Evolutionary conservation across 1,140 invertebrate species (phyloP).

Genomic region (Drosophila neocordata): DNA sequence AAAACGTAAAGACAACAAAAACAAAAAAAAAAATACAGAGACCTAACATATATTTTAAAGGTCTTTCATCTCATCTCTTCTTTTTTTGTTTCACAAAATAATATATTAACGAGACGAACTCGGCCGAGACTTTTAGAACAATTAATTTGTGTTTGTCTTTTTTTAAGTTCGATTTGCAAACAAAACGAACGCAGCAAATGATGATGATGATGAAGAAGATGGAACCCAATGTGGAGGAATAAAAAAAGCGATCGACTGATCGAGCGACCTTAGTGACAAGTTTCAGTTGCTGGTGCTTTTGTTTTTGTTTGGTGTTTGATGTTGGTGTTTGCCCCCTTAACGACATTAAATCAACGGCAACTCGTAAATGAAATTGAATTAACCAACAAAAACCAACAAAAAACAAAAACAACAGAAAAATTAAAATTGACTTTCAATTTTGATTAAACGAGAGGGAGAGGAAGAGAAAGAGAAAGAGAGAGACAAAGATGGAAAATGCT

Average conservation of each 20-base stretch:
- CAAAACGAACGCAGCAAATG: constrained; percentile 4
- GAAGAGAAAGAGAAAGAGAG: neutral
- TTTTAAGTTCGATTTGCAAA: constrained; percentile 33
- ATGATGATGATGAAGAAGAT: constrained; percentile 8
- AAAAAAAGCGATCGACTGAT: constrained; percentile 36
- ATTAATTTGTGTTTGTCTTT: constrained; percentile 62
- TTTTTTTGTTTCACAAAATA: constrained; percentile 2
- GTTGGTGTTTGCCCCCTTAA: constrained; percentile 37
- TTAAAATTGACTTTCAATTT: constrained; percentile 66
- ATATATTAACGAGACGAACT: constrained; percentile 20
- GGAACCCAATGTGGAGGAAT: neutral
- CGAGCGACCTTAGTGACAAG: constrained; percentile 18
- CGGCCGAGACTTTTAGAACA: constrained; percentile 53
- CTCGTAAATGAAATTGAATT: constrained; percentile 69
- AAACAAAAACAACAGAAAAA: neutral
- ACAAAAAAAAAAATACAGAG: constrained; percentile 16
- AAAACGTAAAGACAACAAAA: constrained; percentile 12
- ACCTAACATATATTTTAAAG: constrained; percentile 30
- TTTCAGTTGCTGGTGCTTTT: constrained; percentile 3
- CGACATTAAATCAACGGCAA: constrained; percentile 5
- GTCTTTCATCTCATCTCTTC: constrained; percentile 41
- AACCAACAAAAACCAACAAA: no score
- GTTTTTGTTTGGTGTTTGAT: no score
- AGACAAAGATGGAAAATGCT: constrained; percentile 16
- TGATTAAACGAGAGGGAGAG: neutral